Base-by-base conservation (phyloP, 2,888 invertebrate genomes). In the Dolomedes plantarius region DNA sequence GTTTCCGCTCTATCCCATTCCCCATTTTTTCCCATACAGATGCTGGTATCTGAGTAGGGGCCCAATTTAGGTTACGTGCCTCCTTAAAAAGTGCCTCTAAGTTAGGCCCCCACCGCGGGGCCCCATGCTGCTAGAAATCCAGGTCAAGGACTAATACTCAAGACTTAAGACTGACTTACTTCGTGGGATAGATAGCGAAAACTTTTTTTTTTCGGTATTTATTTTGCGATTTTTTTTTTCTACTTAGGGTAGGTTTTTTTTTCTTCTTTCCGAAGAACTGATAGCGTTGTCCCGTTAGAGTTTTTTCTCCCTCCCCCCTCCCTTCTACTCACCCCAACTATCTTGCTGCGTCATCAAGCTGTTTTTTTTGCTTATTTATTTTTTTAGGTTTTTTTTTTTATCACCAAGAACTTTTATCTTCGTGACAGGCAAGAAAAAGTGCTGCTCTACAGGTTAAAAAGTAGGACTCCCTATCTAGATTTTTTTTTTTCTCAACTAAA, bases 121-220 rank as follows among this genome's bases (percentile, higher is more conserved):
- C 83, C 83, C 76, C 82, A 39, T 31, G 39, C 73, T 39, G 62
- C 69, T 56, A n/a, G 13, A 72, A 68, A 85, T 77, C 73, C 50
- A 67, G 83, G 83, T 85, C 83, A 85, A 85, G 83, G 83, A 85
- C 83, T 85, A 77, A 81, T 75, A 32, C 56, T 81, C 75, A 75
- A 77, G 73, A 77, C 72, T 83, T 83, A 68, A 68, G 67, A 46
- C 74, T 74, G 81, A 81, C 82, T 83, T 83, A 71, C 64, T 75
- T 71, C 83, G 73, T 77, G 73, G 83, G 82, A 82, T 81, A 75
- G 75, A 81, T 81, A 75, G 74, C 67, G 32, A 32, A 67, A 32
- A 31, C 56, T 31, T 39, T 28, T 82, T 82, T 82, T 71, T 64
- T 76, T 56, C 50, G 32, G 32, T 28, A 46, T 27, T 77, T 77